A percentile compares a stretch with the other conserved stretches of the same genome.
Evolutionary conservation across 1,140 invertebrate genomes (phyloP).

Genomic region (Rhagoletis zephyria): DNA sequence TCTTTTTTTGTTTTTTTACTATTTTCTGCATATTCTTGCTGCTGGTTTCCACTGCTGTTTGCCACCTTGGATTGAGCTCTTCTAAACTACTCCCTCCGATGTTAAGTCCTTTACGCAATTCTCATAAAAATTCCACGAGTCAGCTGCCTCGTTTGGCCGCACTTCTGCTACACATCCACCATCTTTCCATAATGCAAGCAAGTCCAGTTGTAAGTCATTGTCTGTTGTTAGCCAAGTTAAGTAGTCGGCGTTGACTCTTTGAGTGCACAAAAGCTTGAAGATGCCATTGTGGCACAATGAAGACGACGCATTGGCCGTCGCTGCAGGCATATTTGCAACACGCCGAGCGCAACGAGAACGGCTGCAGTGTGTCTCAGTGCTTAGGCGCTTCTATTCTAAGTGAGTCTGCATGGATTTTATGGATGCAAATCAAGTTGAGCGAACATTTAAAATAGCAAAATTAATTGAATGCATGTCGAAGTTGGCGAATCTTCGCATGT

Average conservation of each 20-base stretch:
- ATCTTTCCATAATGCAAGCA: background rate
- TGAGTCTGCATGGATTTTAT: slow-evolving; percentile 14
- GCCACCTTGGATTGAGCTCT: no score
- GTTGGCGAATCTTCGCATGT: no score
- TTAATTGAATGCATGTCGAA: background rate
- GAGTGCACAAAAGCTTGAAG: slow-evolving; percentile 24
- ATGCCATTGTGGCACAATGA: slow-evolving; percentile 8
- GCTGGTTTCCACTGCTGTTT: no score
- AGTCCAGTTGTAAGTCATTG: background rate
- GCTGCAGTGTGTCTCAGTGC: background rate
- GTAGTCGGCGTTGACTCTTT: slow-evolving; percentile 29
- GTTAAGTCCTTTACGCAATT: background rate
- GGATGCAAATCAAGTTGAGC: slow-evolving; percentile 40
- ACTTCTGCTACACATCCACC: background rate
- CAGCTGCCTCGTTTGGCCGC: background rate
- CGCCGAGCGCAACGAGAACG: background rate
- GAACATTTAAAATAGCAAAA: slow-evolving; percentile 15
- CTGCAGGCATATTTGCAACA: background rate
- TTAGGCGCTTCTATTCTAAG: background rate
- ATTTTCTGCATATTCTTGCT: no score
- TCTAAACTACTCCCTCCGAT: no score
- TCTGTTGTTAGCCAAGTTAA: slow-evolving; percentile 13
- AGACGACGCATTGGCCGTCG: background rate
- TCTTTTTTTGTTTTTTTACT: no score
- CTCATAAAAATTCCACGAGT: slow-evolving; percentile 39